phyloP scores from a whole-genome alignment of 2,797 vertebrate species.

The Florisuga fusca region DNA sequence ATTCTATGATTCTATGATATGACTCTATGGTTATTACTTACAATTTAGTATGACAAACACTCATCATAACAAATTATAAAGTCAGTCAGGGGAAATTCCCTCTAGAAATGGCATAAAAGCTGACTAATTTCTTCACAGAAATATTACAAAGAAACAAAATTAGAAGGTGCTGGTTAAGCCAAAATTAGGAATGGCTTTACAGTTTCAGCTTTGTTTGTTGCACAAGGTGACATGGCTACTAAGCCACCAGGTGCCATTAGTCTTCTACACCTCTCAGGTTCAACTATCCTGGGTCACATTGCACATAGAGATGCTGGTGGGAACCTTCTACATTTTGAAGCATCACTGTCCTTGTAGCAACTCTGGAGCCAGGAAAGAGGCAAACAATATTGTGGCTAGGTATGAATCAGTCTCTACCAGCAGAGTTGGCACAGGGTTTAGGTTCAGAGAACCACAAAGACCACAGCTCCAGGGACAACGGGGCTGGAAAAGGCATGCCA shows the following conservation, averaged over 20 bases:
- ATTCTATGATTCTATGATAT: too few species aligned
- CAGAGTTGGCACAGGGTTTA: background rate
- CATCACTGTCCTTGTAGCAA: fast-evolving
- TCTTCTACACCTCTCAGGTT: background rate
- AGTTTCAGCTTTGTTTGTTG: fast-evolving
- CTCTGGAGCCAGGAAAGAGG: background rate
- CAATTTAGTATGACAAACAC: background rate
- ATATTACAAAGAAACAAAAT: background rate
- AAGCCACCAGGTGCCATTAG: background rate
- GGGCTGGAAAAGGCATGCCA: too few species aligned
- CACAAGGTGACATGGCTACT: fast-evolving
- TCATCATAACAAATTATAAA: background rate
- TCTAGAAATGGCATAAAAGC: background rate
- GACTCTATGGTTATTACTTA: background rate
- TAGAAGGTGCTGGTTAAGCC: background rate
- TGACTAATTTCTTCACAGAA: background rate
- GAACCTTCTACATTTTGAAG: background rate
- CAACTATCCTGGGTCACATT: background rate
- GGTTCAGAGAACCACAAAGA: too few species aligned
- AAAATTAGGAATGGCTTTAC: background rate
- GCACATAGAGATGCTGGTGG: background rate
- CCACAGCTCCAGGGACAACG: too few species aligned
- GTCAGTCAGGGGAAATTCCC: background rate
- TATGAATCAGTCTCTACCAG: background rate
- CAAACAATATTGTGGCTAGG: background rate